These are phyloP conservation scores for Rhagium mordax DNA, from an alignment of 2,888 invertebrate species.

Conservation along the genomic window DNA sequence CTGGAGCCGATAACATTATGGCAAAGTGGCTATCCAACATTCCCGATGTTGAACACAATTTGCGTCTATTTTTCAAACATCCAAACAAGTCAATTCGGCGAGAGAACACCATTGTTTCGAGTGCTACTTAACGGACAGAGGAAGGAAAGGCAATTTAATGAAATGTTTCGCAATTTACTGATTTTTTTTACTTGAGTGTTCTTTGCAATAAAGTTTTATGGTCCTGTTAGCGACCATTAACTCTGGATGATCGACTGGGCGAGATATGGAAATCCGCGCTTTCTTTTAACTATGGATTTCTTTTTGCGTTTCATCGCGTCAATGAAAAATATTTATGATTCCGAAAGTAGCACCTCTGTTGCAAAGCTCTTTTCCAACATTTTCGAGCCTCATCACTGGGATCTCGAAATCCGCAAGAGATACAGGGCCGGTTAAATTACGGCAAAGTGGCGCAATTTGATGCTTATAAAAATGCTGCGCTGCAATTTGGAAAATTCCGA, in stretches of 20 bases:
- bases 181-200: constrained; percentile 12
- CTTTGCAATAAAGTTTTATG: not conserved
- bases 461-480: too few relatives aligned
- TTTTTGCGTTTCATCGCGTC: not conserved
- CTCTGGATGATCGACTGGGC: not conserved
- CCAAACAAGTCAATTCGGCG: not conserved
- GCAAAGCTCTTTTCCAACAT: too few relatives aligned
- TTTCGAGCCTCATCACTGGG: too few relatives aligned
- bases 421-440: too few relatives aligned
- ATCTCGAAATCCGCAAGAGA: too few relatives aligned
- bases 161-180: constrained; percentile 13
- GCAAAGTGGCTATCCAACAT: constrained; percentile 54
- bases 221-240: not conserved
- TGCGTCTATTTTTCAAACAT: constrained; percentile 30
- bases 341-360: too few relatives aligned
- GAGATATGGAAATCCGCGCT: not conserved
- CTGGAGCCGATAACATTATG: constrained; percentile 29
- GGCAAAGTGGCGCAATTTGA: too few relatives aligned
- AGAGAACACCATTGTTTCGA: constrained; percentile 9
- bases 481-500: too few relatives aligned
- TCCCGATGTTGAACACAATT: constrained; percentile 48
- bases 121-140: constrained; percentile 7
- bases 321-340: too few relatives aligned
- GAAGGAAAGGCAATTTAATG: constrained; percentile 13
- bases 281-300: not conserved